These are phyloP conservation scores for Mustela lutreola DNA, from an alignment of 2,113 vertebrate species.

Conservation along the genomic window DNA sequence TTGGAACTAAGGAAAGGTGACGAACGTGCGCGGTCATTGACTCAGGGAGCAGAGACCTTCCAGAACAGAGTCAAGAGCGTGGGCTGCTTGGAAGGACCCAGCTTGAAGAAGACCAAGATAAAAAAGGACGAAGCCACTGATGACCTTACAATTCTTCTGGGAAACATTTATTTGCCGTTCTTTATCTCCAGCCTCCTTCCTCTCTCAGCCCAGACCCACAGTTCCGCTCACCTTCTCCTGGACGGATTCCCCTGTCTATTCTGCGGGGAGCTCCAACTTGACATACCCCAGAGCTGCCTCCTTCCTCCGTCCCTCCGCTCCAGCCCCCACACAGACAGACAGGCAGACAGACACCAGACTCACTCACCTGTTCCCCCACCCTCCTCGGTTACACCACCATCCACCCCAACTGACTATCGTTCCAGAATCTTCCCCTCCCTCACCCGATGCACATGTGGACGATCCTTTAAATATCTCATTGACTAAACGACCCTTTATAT, in stretches of 20 bases:
- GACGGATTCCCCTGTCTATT: neutral
- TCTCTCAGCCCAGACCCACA: neutral
- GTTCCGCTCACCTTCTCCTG: neutral
- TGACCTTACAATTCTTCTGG: neutral
- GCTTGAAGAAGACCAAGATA: no score
- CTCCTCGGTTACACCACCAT: fast-evolving
- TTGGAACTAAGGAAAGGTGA: neutral
- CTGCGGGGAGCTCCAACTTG: neutral
- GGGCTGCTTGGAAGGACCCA: neutral
- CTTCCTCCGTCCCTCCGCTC: fast-evolving
- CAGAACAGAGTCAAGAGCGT: neutral
- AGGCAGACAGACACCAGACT: neutral
- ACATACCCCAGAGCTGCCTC: neutral
- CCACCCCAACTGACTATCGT: neutral
- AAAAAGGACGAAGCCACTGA: neutral
- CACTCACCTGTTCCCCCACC: neutral
- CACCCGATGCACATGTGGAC: neutral
- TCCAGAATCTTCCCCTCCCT: neutral
- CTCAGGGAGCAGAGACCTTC: neutral
- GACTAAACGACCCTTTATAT: neutral
- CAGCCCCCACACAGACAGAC: neutral
- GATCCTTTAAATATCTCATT: neutral
- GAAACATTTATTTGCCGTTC: neutral
- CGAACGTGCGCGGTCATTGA: neutral
- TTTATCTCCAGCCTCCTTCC: neutral